phyloP scores from a whole-genome alignment of 2,113 vertebrate genomes.

The Rhabdornis inornatus region DNA sequence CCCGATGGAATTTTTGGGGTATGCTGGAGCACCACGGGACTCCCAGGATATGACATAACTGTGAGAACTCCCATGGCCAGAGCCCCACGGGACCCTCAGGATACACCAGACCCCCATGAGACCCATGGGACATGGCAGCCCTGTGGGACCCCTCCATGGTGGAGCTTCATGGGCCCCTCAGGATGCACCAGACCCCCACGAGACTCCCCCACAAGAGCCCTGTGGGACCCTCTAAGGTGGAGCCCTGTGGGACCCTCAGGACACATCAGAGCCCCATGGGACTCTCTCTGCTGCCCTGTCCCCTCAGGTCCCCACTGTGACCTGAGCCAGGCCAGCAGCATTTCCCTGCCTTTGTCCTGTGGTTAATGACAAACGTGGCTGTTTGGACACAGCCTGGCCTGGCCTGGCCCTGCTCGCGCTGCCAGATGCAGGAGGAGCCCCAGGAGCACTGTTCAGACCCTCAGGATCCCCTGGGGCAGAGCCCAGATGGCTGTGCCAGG shows the following conservation, averaged over 20 bases:
- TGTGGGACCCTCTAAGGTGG: not conserved
- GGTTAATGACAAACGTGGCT: not conserved
- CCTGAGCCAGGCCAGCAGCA: accelerated
- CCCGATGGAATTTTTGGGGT: too few relatives aligned
- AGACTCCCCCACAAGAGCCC: not conserved
- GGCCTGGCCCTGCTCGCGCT: not conserved
- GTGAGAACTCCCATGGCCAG: not conserved
- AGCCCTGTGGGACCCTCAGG: not conserved
- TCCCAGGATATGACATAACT: too few relatives aligned
- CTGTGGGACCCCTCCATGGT: too few relatives aligned
- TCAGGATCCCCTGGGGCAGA: accelerated
- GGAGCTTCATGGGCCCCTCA: not conserved
- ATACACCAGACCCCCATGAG: too few relatives aligned
- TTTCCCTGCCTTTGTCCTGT: not conserved
- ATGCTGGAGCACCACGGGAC: not conserved
- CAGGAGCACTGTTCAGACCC: not conserved
- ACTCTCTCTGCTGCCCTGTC: not conserved
- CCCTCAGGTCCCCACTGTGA: not conserved
- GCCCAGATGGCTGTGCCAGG: accelerated
- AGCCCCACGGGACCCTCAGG: not conserved
- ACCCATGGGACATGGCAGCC: too few relatives aligned
- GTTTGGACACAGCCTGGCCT: not conserved
- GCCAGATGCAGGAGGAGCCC: not conserved
- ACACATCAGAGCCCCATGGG: not conserved
- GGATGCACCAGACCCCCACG: too few relatives aligned